Evolutionary conservation across 2,888 invertebrate species (phyloP).

Genomic region (Limnephilus auricula): DNA sequence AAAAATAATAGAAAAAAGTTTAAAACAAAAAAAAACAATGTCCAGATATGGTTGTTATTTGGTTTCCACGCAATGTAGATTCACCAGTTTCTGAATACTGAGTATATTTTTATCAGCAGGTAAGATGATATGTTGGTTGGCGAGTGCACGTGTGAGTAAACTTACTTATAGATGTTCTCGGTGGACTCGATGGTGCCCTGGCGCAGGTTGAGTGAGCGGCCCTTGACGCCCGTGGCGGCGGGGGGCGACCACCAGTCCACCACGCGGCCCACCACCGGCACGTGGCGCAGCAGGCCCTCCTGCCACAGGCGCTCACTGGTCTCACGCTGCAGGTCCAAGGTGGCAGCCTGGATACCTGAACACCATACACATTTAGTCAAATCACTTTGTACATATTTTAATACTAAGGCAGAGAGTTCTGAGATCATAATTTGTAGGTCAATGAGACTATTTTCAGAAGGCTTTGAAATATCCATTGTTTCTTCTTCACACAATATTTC

Average conservation of each 20-base stretch:
- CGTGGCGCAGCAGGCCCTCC: slow-evolving; percentile 95
- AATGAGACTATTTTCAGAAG: too few relatives aligned
- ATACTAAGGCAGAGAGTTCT: too few relatives aligned
- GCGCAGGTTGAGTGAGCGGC: slow-evolving; percentile 88
- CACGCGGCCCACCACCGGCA: slow-evolving; percentile 95
- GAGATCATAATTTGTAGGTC: not conserved
- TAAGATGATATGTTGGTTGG: not conserved
- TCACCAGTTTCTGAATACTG: too few relatives aligned
- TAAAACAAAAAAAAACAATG: too few relatives aligned
- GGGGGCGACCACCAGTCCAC: slow-evolving; percentile 97
- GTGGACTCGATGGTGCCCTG: slow-evolving; percentile 90
- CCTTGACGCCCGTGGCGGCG: slow-evolving; percentile 85
- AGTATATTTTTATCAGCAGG: too few relatives aligned
- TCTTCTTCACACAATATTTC: too few relatives aligned
- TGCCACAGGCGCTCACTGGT: slow-evolving; percentile 94
- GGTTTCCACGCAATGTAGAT: too few relatives aligned
- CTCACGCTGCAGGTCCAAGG: slow-evolving; percentile 93
- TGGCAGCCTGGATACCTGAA: slow-evolving; percentile 93
- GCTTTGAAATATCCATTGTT: too few relatives aligned
- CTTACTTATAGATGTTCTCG: slow-evolving; percentile 83
- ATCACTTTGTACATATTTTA: too few relatives aligned
- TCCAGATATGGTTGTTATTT: too few relatives aligned
- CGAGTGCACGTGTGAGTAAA: not conserved
- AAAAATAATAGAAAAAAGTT: too few relatives aligned
- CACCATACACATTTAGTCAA: not conserved